Percentiles rank a stretch among this genome's conserved stretches.
phyloP scores from a whole-genome alignment of 2,888 invertebrate species.

The Graphium colonna region DNA sequence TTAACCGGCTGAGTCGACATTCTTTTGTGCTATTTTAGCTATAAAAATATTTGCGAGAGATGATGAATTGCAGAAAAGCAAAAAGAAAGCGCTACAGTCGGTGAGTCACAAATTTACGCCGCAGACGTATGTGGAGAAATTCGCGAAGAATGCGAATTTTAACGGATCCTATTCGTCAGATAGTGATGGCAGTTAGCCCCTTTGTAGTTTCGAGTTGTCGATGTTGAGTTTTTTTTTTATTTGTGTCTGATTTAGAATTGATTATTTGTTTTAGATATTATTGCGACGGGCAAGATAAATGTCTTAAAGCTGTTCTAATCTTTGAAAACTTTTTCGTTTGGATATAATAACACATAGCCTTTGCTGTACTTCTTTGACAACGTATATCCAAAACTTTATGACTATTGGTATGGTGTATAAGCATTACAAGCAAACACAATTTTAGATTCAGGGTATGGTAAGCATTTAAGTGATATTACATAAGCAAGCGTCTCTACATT shows the following conservation, averaged over 20 bases:
- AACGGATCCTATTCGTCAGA: conserved; percentile 35
- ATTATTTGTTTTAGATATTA: background rate
- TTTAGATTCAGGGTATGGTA: no score
- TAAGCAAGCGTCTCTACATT: no score
- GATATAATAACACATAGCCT: no score
- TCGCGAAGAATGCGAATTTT: conserved; percentile 42
- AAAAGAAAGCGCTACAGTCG: conserved; percentile 44
- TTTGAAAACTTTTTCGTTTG: no score
- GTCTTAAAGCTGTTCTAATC: background rate
- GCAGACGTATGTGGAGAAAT: conserved; percentile 26
- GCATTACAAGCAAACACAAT: no score
- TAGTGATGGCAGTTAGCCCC: conserved; percentile 11
- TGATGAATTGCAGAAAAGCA: conserved; percentile 32
- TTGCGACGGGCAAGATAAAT: background rate
- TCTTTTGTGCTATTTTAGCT: background rate
- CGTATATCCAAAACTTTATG: no score
- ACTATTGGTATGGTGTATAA: no score
- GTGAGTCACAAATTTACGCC: conserved; percentile 37
- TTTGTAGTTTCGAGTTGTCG: conserved; percentile 1
- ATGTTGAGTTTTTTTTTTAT: no score
- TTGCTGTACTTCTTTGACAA: no score
- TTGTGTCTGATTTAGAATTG: no score
- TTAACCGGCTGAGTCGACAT: conserved; percentile 1
- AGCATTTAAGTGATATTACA: no score
- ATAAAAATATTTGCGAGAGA: conserved; percentile 22